These are phyloP conservation scores for Drosophila lacertosa DNA, from an alignment of 1,140 invertebrate species.

Conservation along the genomic window DNA sequence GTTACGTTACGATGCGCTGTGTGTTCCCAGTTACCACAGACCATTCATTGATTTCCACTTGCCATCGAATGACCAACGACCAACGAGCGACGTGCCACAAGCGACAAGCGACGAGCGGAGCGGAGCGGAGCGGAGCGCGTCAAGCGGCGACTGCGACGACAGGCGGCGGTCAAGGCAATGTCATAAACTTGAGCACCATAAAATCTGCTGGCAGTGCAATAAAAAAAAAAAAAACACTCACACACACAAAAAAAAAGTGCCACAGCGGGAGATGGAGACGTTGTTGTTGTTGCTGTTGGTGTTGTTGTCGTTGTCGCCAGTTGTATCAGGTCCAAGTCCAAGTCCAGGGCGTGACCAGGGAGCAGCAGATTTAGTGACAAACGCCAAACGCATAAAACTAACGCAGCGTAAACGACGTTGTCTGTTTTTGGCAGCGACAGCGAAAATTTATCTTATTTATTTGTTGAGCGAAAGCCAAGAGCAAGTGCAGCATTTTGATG, in stretches of 20 bases:
- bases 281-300: slow-evolving; percentile 8
- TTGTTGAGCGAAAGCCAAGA: slow-evolving; percentile 73
- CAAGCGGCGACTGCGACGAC: slow-evolving; percentile 27
- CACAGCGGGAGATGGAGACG: slow-evolving; percentile 68
- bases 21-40: slow-evolving; percentile 38
- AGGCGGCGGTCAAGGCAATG: slow-evolving; percentile 69
- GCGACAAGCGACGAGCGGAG: slow-evolving; percentile 20
- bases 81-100: slow-evolving; percentile 8
- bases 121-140: neutral
- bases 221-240: slow-evolving; percentile 64
- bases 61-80: slow-evolving; percentile 53
- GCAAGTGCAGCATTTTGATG: slow-evolving; percentile 75
- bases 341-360: slow-evolving; percentile 45
- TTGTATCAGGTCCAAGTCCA: slow-evolving; percentile 45
- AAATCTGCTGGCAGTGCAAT: slow-evolving; percentile 82
- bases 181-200: slow-evolving; percentile 84
- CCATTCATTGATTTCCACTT: slow-evolving; percentile 67
- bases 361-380: slow-evolving; percentile 53
- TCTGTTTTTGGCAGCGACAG: slow-evolving; percentile 71
- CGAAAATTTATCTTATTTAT: slow-evolving; percentile 78
- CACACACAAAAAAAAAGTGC: no score
- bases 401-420: slow-evolving; percentile 70
- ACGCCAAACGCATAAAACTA: slow-evolving; percentile 78
- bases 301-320: slow-evolving; percentile 10
- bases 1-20: no score